Percentiles rank a stretch among this genome's conserved stretches.
Evolutionary conservation across 2,797 vertebrate species (phyloP).

Genomic region (Cetoscarus ocellatus): DNA sequence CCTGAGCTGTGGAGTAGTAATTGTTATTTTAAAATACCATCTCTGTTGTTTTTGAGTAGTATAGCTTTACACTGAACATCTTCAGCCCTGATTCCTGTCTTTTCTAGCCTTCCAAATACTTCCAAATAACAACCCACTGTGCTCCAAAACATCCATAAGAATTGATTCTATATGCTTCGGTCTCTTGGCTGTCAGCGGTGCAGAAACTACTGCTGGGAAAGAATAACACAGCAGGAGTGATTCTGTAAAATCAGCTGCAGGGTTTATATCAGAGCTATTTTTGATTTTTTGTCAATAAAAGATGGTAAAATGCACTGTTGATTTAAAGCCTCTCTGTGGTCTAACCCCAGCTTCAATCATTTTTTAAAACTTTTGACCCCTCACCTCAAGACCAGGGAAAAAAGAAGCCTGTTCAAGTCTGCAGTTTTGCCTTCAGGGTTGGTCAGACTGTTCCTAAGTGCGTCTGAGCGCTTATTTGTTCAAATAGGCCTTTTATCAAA

Average conservation of each 20-base stretch:
- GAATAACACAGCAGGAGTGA: conserved; percentile 22
- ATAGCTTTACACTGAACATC: conserved; percentile 1
- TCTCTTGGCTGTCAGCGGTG: conserved; percentile 19
- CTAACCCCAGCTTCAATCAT: neutral
- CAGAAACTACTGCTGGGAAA: conserved; percentile 43
- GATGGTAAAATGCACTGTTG: conserved; percentile 11
- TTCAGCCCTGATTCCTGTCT: conserved; percentile 11
- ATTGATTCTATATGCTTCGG: conserved; percentile 34
- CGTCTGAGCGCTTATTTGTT: conserved; percentile 17
- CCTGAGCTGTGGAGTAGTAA: neutral
- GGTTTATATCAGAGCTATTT: conserved; percentile 20
- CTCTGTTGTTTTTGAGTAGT: conserved; percentile 3
- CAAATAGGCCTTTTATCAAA: conserved; percentile 22
- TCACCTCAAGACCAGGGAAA: neutral
- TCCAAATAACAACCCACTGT: conserved; percentile 42
- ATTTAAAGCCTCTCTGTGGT: conserved; percentile 1
- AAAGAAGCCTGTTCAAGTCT: neutral
- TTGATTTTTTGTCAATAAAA: conserved; percentile 36
- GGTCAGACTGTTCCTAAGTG: conserved; percentile 6
- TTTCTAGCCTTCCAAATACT: conserved; percentile 27
- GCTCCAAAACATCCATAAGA: conserved; percentile 42
- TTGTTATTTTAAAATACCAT: neutral
- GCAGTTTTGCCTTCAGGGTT: neutral
- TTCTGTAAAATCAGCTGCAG: conserved; percentile 37
- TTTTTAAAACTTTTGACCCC: neutral